phyloP scores from a whole-genome alignment of 2,888 invertebrate genomes.

The Nomada fucata region DNA sequence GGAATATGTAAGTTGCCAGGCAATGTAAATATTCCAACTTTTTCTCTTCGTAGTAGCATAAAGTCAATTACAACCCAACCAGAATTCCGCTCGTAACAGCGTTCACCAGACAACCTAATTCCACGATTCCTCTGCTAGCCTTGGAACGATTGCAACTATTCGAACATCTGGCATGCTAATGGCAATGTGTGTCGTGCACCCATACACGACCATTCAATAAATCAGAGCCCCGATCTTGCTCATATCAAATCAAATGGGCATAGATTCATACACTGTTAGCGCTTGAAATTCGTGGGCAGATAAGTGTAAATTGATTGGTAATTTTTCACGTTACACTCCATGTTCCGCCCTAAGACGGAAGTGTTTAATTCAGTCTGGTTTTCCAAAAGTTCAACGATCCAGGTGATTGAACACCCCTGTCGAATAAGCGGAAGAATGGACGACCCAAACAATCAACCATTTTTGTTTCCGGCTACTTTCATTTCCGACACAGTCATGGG shows the following conservation, averaged over 20 bases:
- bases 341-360: neutral
- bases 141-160: conserved; percentile 43
- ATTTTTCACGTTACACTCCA: neutral
- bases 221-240: conserved; percentile 48
- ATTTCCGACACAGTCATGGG: no score
- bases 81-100: conserved; percentile 57
- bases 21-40: conserved; percentile 49
- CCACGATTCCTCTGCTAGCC: conserved; percentile 35
- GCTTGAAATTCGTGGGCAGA: conserved; percentile 34
- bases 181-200: conserved; percentile 34
- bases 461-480: no score
- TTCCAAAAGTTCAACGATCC: no score
- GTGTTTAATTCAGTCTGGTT: no score
- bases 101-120: conserved; percentile 59
- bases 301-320: neutral
- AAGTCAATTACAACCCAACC: conserved; percentile 62
- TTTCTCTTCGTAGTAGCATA: conserved; percentile 42
- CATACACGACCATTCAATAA: conserved; percentile 54
- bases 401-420: neutral
- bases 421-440: neutral
- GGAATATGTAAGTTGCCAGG: no score
- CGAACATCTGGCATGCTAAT: conserved; percentile 52
- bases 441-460: no score
- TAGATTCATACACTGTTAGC: conserved; percentile 18
- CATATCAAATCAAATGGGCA: conserved; percentile 56